Conservation (phyloP, 2,888 invertebrate genomes). For the Diaperis boleti region DNA sequence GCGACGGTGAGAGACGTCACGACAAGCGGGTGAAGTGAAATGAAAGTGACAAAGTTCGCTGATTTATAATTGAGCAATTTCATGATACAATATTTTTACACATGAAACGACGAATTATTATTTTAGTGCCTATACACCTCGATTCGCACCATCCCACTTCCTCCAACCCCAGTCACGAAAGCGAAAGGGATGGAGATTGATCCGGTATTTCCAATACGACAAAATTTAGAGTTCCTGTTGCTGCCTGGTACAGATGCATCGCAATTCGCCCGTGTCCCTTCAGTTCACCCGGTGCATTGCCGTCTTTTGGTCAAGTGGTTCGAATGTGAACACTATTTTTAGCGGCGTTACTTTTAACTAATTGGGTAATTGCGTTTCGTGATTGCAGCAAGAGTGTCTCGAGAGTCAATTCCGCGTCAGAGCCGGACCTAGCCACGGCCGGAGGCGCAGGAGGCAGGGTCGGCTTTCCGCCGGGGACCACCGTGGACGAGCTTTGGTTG, state of each 20-base stretch:
- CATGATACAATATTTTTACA: background rate
- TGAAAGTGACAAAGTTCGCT: background rate
- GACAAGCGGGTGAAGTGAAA: too few species aligned
- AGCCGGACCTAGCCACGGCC: constrained; percentile 38
- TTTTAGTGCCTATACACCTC: background rate
- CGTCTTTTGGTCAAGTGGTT: constrained; percentile 5
- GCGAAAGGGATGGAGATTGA: constrained; percentile 28
- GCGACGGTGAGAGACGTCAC: constrained; percentile 48
- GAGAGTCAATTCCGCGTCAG: constrained; percentile 33
- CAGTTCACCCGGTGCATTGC: constrained; percentile 17
- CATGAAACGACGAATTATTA: background rate
- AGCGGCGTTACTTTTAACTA: background rate
- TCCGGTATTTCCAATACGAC: constrained; percentile 8
- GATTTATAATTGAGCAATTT: background rate
- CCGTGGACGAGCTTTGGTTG: constrained; percentile 69
- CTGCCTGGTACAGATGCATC: constrained; percentile 39
- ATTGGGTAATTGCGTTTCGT: constrained; percentile 5
- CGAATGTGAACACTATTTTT: constrained; percentile 12
- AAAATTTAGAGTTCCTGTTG: constrained; percentile 23
- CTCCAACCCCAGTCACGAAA: constrained; percentile 13
- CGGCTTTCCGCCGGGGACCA: constrained; percentile 67
- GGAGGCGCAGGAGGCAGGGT: constrained; percentile 35
- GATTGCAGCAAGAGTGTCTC: constrained; percentile 11
- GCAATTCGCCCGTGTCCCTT: constrained; percentile 15
- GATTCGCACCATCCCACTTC: background rate